phyloP scores from a whole-genome alignment of 2,113 vertebrate species.

The Salminus brasiliensis region DNA sequence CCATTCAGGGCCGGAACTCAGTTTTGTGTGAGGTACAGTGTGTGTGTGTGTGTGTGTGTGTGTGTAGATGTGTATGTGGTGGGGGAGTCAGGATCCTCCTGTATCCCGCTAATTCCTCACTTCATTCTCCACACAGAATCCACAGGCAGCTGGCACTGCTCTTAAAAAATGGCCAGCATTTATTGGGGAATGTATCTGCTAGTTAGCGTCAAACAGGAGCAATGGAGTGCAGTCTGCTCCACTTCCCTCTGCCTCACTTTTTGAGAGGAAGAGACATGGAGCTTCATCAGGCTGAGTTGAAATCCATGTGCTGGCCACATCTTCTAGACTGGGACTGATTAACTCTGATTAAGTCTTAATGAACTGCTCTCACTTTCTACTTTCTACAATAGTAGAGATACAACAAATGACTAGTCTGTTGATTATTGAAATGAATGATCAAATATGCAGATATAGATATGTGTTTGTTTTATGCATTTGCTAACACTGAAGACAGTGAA shows the following conservation, averaged over 20 bases:
- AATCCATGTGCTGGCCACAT: not conserved
- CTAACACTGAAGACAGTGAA: too few species aligned
- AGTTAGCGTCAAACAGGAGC: conserved; percentile 26
- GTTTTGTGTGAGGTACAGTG: conserved; percentile 22
- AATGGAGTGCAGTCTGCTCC: conserved; percentile 9
- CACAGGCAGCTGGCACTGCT: conserved; percentile 50
- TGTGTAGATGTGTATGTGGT: not conserved
- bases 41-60: conserved; percentile 10
- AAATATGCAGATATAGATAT: too few species aligned
- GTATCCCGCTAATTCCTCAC: conserved; percentile 42
- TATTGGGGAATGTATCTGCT: conserved; percentile 34
- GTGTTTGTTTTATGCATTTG: too few species aligned
- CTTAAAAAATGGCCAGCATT: conserved; percentile 42
- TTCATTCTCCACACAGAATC: conserved; percentile 43
- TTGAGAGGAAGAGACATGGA: conserved; percentile 9
- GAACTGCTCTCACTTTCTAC: not conserved
- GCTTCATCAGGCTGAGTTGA: not conserved
- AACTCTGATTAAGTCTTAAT: not conserved
- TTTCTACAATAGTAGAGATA: too few species aligned
- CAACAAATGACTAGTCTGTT: too few species aligned
- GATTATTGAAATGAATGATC: too few species aligned
- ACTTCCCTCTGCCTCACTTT: not conserved
- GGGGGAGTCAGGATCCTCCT: conserved; percentile 40
- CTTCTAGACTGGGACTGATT: not conserved
- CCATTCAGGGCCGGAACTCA: conserved; percentile 45